phyloP scores from a whole-genome alignment of 2,888 invertebrate genomes.

The Villa cingulata region DNA sequence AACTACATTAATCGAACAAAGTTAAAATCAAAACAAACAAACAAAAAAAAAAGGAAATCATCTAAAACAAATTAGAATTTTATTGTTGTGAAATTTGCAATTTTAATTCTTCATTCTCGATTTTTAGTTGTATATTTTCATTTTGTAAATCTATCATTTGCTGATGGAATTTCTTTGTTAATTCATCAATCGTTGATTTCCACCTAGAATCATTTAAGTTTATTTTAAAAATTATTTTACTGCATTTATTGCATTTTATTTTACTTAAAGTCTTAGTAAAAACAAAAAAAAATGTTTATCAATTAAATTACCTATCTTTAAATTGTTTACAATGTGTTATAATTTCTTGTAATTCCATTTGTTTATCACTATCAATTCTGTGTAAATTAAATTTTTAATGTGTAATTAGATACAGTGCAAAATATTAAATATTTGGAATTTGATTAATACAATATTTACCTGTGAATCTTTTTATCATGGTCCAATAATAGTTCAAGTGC shows the following conservation, averaged over 20 bases:
- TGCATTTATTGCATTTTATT: no score
- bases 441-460: slow-evolving; percentile 6
- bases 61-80: neutral
- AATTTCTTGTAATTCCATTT: slow-evolving; percentile 20
- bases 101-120: slow-evolving; percentile 34
- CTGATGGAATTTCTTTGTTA: slow-evolving; percentile 47
- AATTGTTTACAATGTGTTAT: slow-evolving; percentile 17
- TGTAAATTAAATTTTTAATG: neutral
- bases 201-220: slow-evolving; percentile 44
- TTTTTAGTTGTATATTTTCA: slow-evolving; percentile 42
- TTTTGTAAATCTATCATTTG: slow-evolving; percentile 41
- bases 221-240: no score
- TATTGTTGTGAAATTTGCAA: slow-evolving; percentile 21
- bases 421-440: no score
- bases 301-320: slow-evolving; percentile 22
- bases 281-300: neutral
- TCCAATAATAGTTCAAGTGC: slow-evolving; percentile 46
- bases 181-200: slow-evolving; percentile 47
- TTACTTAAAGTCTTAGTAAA: no score
- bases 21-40: neutral
- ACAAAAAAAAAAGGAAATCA: neutral
- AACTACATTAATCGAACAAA: neutral
- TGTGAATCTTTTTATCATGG: slow-evolving; percentile 43
- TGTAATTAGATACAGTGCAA: neutral
- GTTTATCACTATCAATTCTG: slow-evolving; percentile 18